phyloP scores from a whole-genome alignment of 1,140 invertebrate species.

The Meloidogyne floridensis region DNA sequence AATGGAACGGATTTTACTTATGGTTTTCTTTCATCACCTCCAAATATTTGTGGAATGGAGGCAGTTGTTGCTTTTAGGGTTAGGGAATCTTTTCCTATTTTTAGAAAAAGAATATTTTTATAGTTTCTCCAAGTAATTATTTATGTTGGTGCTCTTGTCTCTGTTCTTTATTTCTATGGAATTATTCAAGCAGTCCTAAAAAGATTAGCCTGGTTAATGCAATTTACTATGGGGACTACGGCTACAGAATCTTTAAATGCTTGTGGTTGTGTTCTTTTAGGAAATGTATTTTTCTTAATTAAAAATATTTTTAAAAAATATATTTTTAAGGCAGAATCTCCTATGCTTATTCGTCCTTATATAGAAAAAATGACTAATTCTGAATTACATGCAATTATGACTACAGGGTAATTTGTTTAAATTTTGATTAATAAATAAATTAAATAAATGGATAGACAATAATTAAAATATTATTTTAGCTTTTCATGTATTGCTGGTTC shows the following conservation, averaged over 20 bases:
- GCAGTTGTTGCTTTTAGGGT: slow-evolving; percentile 72
- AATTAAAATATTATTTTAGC: slow-evolving; percentile 18
- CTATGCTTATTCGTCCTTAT: slow-evolving; percentile 83
- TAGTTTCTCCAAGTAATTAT: slow-evolving; percentile 62
- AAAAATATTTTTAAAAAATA: background rate
- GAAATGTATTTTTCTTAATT: slow-evolving; percentile 73
- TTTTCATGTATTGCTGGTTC: slow-evolving; percentile 92
- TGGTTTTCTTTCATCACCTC: slow-evolving; percentile 69
- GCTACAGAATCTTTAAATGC: slow-evolving; percentile 86
- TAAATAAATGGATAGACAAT: no score
- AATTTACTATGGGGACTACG: slow-evolving; percentile 74
- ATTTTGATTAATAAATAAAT: no score
- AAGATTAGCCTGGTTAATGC: slow-evolving; percentile 28
- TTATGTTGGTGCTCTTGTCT: slow-evolving; percentile 64
- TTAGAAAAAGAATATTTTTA: slow-evolving; percentile 66
- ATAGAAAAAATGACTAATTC: slow-evolving; percentile 79
- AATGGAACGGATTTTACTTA: slow-evolving; percentile 82
- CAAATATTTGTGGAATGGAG: slow-evolving; percentile 74
- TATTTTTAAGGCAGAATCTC: slow-evolving; percentile 72
- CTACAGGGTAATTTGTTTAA: slow-evolving; percentile 72
- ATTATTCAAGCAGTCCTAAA: slow-evolving; percentile 69
- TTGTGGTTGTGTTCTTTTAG: slow-evolving; percentile 84
- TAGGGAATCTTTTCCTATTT: slow-evolving; percentile 50
- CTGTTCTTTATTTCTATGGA: slow-evolving; percentile 83
- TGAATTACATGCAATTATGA: slow-evolving; percentile 87